Conservation (phyloP, 2,113 vertebrate genomes). For the Ondatra zibethicus region DNA sequence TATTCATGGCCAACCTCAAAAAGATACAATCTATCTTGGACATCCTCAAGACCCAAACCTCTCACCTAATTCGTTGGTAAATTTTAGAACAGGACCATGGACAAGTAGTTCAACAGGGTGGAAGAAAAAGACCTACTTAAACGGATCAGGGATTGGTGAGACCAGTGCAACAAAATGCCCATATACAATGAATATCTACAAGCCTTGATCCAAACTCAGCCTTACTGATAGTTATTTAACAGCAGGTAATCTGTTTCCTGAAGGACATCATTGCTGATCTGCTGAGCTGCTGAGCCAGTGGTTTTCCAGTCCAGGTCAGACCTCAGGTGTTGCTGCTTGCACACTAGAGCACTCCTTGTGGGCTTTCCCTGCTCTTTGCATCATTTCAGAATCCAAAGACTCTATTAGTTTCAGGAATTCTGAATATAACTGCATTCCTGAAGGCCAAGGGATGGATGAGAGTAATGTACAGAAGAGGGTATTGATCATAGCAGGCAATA, state of each 20-base stretch:
- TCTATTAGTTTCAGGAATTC: constrained; percentile 84
- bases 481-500: constrained; percentile 83
- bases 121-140: constrained; percentile 94
- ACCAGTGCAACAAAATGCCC: constrained; percentile 95
- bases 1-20: constrained; percentile 96
- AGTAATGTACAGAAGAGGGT: constrained; percentile 85
- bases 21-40: constrained; percentile 97
- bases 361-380: constrained; percentile 88
- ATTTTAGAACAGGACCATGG: constrained; percentile 97
- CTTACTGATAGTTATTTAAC: constrained; percentile 90
- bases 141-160: constrained; percentile 98
- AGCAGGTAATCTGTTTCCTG: constrained; percentile 89
- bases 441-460: constrained; percentile 83
- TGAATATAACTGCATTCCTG: constrained; percentile 82
- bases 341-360: constrained; percentile 87
- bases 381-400: constrained; percentile 88
- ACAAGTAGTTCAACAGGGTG: constrained; percentile 98
- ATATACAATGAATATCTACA: constrained; percentile 84
- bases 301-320: constrained; percentile 89
- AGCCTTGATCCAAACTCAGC: constrained; percentile 89
- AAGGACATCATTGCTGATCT: constrained; percentile 91
- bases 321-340: constrained; percentile 94
- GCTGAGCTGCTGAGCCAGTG: constrained; percentile 92
- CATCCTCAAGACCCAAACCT: constrained; percentile 90
- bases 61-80: constrained; percentile 95